Percentiles rank a stretch among this genome's conserved stretches.
phyloP scores from a whole-genome alignment of 2,113 vertebrate genomes.

The Suricata suricatta region DNA sequence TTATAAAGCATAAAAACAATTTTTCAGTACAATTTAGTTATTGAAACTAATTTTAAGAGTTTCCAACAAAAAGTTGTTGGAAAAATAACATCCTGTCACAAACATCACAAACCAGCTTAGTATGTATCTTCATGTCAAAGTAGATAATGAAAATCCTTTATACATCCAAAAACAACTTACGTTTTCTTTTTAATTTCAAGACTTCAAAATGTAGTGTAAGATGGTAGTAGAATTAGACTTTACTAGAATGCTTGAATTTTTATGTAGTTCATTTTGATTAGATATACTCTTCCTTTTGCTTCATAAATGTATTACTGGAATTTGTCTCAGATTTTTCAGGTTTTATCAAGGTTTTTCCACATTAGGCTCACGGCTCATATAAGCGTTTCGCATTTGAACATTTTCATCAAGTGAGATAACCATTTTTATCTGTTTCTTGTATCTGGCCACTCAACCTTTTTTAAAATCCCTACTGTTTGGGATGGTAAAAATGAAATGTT shows the following conservation, averaged over 20 bases:
- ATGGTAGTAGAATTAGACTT: neutral
- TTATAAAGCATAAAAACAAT: neutral
- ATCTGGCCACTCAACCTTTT: neutral
- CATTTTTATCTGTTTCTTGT: neutral
- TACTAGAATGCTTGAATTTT: neutral
- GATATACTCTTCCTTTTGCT: neutral
- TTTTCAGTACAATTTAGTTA: neutral
- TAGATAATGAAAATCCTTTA: neutral
- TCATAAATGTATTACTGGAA: neutral
- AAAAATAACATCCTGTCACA: neutral
- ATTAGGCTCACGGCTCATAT: no score
- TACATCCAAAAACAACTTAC: neutral
- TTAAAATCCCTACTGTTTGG: neutral
- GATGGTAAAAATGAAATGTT: neutral
- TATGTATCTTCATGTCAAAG: neutral
- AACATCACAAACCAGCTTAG: neutral
- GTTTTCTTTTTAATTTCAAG: neutral
- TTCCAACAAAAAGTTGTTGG: neutral
- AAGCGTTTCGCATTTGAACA: neutral
- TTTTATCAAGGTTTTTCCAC: neutral
- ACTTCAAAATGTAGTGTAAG: neutral
- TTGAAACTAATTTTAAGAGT: neutral
- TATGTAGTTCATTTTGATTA: neutral
- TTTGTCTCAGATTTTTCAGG: neutral
- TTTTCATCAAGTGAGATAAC: slow-evolving; percentile 23